phyloP scores from a whole-genome alignment of 2,797 vertebrate species.

The Hippoglossus hippoglossus region DNA sequence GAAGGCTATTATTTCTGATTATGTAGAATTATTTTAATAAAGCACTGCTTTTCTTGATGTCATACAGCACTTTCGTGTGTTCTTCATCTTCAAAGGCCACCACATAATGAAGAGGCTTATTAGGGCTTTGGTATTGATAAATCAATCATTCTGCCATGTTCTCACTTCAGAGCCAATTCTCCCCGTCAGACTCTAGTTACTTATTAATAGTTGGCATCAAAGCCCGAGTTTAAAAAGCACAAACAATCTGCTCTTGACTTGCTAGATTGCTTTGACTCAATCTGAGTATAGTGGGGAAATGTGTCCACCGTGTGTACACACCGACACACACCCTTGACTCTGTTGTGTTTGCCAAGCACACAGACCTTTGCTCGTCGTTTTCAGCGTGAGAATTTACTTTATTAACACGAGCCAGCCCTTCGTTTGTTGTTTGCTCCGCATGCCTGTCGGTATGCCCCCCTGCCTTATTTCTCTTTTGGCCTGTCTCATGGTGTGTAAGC shows the following conservation, averaged over 20 bases:
- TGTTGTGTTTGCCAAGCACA: conserved; percentile 35
- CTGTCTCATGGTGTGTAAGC: conserved; percentile 70
- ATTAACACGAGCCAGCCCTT: conserved; percentile 53
- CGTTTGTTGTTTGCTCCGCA: conserved; percentile 54
- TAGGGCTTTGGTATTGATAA: conserved; percentile 52
- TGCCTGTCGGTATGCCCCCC: conserved; percentile 48
- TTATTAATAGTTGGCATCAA: conserved; percentile 70
- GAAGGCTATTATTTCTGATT: conserved; percentile 52
- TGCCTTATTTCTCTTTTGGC: conserved; percentile 59
- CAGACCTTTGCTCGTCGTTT: conserved; percentile 40
- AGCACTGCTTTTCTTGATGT: conserved; percentile 40
- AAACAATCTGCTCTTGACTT: conserved; percentile 35
- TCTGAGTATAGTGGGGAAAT: conserved; percentile 28
- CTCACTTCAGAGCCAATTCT: conserved; percentile 47
- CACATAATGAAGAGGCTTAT: conserved; percentile 60
- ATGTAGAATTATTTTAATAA: conserved; percentile 51
- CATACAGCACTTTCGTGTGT: conserved; percentile 64
- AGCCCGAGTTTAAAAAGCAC: conserved; percentile 50
- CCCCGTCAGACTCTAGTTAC: conserved; percentile 40
- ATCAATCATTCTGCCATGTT: conserved; percentile 69
- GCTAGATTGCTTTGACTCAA: conserved; percentile 41
- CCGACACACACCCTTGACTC: conserved; percentile 12
- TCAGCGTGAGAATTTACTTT: conserved; percentile 51
- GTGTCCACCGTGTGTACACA: conserved; percentile 14
- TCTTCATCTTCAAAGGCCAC: conserved; percentile 63